Percentiles rank a stretch among this genome's conserved stretches.
Conservation (phyloP, 1,140 invertebrate genomes). For the Lasaia peninsularis region DNA sequence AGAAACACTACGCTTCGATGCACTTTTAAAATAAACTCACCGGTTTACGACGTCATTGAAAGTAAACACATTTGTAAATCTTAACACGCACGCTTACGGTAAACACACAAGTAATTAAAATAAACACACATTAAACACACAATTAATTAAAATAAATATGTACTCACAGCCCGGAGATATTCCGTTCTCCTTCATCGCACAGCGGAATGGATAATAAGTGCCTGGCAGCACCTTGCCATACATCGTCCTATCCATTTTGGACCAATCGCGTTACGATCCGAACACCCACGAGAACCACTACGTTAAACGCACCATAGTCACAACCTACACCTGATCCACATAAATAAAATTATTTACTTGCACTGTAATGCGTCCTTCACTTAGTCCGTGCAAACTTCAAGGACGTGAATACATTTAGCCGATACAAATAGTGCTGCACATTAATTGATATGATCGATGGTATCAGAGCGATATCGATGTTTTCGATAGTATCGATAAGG, state of each 20-base stretch:
- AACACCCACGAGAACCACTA: conserved; percentile 61
- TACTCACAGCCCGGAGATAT: conserved; percentile 92
- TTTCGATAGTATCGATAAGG: conserved; percentile 44
- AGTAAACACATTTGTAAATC: conserved; percentile 35
- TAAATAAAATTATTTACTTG: conserved; percentile 30
- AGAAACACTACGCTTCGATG: conserved; percentile 34
- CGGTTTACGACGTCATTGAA: conserved; percentile 34
- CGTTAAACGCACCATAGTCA: conserved; percentile 62
- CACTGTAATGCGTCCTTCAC: conserved; percentile 30
- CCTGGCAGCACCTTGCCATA: conserved; percentile 89
- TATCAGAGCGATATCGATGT: conserved; percentile 37
- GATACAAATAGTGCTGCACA: conserved; percentile 16
- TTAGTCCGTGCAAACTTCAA: conserved; percentile 21
- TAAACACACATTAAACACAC: conserved; percentile 26
- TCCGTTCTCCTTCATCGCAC: conserved; percentile 85
- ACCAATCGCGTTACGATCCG: conserved; percentile 55
- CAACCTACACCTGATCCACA: conserved; percentile 50
- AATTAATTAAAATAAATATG: conserved; percentile 32
- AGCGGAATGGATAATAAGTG: conserved; percentile 88
- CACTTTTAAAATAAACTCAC: conserved; percentile 50
- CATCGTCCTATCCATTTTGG: conserved; percentile 88
- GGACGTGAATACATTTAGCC: conserved; percentile 19
- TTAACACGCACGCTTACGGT: conserved; percentile 29
- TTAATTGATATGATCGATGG: background rate
- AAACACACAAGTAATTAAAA: conserved; percentile 31